Evolutionary conservation across 2,113 vertebrate genomes (phyloP), one percentile per base, ranked within the genome.

Genomic region (Donacobius atricapilla): DNA sequence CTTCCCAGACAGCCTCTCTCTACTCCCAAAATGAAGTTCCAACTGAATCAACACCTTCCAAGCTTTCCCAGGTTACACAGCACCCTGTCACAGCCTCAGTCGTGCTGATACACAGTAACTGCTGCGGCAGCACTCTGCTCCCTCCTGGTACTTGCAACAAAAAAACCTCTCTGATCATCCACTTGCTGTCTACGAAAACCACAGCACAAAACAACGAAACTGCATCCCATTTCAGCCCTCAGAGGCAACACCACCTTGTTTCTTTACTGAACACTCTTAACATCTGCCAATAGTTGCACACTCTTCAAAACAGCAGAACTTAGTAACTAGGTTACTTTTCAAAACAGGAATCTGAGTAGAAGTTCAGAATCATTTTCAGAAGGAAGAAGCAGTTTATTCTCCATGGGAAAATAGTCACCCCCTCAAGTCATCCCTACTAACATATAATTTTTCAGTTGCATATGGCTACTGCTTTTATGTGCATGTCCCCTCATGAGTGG

Each of bases 141-240:
- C 33, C 24, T 71, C 76, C 31, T 71, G 25, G 27, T 33, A 60
- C 42, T 51, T 27, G 19, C 42, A 84, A 50, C 45, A 72, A 51
- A 70, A 40, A 68, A 50, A 17, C 5, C 7, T 15, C 23, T n/a
- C 3, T 6, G 5, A 72, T 72, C 58, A 68, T 68, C n/a, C 47
- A 78, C 37, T 47, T 63, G 31, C 81, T 1, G 1, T 65, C 28
- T 11, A 66, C 1, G 2, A 85, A 76, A 92, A 35, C 1, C 33
- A 71, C 47, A 19, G 21, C 51, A 35, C 6, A 0, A 19, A 76
- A 40, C 35, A 39, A 39, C 0, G 0, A 79, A 45, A 77, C 2
- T 35, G 53, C 22, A 82, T 33, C 37, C 22, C 16, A 25, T 27
- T 82, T 72, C 42, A 81, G 40, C 30, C 37, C 33, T 61, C 80